These are phyloP conservation scores for Zoanthus gigantus DNA, from an alignment of 92 coral and sea anemone genomes.

Conservation along the genomic window DNA sequence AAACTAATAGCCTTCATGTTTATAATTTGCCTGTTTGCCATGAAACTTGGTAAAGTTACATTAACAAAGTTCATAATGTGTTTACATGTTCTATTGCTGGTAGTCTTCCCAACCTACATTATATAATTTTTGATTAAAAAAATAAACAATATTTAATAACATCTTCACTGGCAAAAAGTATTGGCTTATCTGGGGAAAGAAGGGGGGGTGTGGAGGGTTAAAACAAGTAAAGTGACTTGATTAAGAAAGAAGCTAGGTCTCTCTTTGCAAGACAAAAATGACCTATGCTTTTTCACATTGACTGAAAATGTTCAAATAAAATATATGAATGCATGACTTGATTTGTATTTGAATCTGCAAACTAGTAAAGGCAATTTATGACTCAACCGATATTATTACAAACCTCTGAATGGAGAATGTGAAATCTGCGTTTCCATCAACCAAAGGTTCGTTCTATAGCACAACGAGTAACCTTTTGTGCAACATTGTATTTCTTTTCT, in stretches of 20 bases:
- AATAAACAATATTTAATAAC: neutral
- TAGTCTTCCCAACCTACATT: neutral
- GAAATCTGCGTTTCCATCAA: conserved; percentile 54
- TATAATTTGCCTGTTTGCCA: neutral
- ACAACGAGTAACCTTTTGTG: conserved; percentile 43
- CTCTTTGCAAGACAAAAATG: neutral
- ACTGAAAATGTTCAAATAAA: neutral
- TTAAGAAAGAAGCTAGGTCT: neutral
- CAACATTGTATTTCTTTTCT: conserved; percentile 33
- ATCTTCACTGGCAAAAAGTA: neutral
- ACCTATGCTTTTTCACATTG: neutral
- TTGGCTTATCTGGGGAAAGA: neutral
- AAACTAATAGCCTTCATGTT: neutral
- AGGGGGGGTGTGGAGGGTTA: neutral
- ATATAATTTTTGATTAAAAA: too few species aligned
- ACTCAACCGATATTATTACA: neutral
- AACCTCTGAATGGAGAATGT: conserved; percentile 53
- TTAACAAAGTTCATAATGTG: neutral
- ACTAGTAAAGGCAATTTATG: neutral
- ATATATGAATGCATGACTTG: neutral
- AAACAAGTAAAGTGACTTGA: neutral
- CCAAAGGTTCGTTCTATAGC: conserved; percentile 50
- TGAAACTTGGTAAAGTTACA: neutral
- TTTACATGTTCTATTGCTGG: neutral
- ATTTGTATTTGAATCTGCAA: neutral